Conservation (phyloP, 2,797 vertebrate genomes). For the Todus mexicanus region DNA sequence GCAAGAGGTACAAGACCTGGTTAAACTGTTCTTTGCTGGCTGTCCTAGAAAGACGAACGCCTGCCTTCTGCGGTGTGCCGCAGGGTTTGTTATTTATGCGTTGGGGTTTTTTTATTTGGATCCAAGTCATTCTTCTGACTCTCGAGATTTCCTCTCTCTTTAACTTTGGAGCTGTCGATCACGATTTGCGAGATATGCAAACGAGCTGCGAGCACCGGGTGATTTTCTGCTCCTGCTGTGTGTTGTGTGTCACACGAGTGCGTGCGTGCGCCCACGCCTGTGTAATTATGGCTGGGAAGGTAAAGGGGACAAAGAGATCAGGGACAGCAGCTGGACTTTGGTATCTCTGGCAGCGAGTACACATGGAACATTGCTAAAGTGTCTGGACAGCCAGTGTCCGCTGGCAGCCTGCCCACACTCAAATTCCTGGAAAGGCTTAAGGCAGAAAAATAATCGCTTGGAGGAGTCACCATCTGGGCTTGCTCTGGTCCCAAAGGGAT, state of each 20-base stretch:
- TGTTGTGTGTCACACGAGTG: background rate
- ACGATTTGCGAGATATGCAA: background rate
- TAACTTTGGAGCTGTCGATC: background rate
- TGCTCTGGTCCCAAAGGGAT: conserved; percentile 50
- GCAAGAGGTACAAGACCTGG: background rate
- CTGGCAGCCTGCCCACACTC: conserved; percentile 68
- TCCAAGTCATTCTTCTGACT: background rate
- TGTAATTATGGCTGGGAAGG: background rate
- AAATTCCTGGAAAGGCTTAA: conserved; percentile 77
- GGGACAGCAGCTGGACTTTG: conserved; percentile 34
- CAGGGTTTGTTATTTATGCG: background rate
- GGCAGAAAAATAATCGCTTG: conserved; percentile 69
- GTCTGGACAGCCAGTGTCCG: conserved; percentile 50
- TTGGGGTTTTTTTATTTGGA: background rate
- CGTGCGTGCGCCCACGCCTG: background rate
- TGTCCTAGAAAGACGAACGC: background rate
- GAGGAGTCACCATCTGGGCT: conserved; percentile 67
- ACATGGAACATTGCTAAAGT: conserved; percentile 21
- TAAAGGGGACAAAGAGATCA: conserved; percentile 26
- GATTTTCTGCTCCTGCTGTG: background rate
- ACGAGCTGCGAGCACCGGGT: background rate
- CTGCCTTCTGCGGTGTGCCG: background rate
- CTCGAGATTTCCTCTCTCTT: background rate
- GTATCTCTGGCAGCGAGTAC: conserved; percentile 36
- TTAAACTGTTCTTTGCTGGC: background rate